Percentiles rank a stretch among this genome's conserved stretches.
phyloP scores from a whole-genome alignment of 2,113 vertebrate species.

The Coreoperca whiteheadi region DNA sequence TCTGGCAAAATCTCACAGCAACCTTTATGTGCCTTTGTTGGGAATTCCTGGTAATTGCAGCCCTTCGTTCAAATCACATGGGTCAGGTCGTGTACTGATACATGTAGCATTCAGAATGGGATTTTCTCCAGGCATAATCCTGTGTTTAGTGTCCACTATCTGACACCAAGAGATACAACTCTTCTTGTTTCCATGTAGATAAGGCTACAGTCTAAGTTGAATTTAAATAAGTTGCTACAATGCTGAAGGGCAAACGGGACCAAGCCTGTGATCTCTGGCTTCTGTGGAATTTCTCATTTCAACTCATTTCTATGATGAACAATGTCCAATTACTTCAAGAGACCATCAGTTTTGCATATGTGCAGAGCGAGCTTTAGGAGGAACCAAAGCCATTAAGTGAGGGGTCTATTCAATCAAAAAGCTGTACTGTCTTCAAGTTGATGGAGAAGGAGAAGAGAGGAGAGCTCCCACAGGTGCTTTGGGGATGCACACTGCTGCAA shows the following conservation, averaged over 20 bases:
- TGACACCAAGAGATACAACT: not conserved
- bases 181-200: slow-evolving; percentile 14
- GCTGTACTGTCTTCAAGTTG: slow-evolving; percentile 19
- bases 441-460: slow-evolving; percentile 37
- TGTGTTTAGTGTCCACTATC: not conserved
- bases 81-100: not conserved
- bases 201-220: slow-evolving; percentile 9
- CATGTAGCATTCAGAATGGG: not conserved
- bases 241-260: not conserved
- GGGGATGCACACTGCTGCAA: not conserved
- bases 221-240: not conserved
- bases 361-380: slow-evolving; percentile 26
- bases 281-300: slow-evolving; percentile 43
- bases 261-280: not conserved
- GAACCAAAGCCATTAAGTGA: slow-evolving; percentile 20
- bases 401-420: slow-evolving; percentile 22
- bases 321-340: slow-evolving; percentile 64
- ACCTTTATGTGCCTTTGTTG: slow-evolving; percentile 29
- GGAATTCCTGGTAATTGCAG: slow-evolving; percentile 38
- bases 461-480: slow-evolving; percentile 36
- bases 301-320: slow-evolving; percentile 27
- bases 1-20: slow-evolving; percentile 54
- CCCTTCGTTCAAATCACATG: not conserved
- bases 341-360: slow-evolving; percentile 73
- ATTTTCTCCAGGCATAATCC: not conserved